These are phyloP conservation scores for Mesitornis unicolor DNA, from an alignment of 2,113 vertebrate genomes.

Conservation along the genomic window DNA sequence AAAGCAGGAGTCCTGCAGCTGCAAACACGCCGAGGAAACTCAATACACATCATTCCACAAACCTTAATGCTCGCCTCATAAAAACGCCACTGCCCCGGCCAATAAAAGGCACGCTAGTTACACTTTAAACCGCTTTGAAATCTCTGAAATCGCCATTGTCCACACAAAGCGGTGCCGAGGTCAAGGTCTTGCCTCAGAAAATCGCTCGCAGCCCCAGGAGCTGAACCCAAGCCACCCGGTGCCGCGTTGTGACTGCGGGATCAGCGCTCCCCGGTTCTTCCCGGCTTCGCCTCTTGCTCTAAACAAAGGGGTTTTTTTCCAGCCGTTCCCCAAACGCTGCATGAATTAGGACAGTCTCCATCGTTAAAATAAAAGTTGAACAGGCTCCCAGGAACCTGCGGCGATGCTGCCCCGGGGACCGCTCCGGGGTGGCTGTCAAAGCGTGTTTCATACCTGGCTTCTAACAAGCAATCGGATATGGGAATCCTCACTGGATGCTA, in stretches of 20 bases:
- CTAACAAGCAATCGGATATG: background rate
- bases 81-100: background rate
- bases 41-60: background rate
- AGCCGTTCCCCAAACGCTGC: background rate
- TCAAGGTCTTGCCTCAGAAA: constrained; percentile 30
- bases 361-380: constrained; percentile 8
- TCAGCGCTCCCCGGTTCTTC: background rate
- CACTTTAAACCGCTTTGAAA: constrained; percentile 35
- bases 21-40: fast-evolving
- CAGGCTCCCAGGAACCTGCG: background rate
- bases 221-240: background rate
- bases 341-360: constrained; percentile 10
- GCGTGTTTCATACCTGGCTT: background rate
- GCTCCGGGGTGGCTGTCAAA: background rate
- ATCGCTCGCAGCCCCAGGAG: background rate
- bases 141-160: constrained; percentile 24
- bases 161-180: background rate
- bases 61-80: background rate
- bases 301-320: constrained; percentile 8
- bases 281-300: background rate
- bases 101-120: background rate
- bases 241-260: background rate
- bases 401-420: background rate
- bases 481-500: background rate
- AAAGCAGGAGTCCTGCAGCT: background rate